Evolutionary conservation across 2,113 vertebrate genomes (phyloP), one percentile per base, ranked within the genome.

Genomic region (Gambusia affinis): DNA sequence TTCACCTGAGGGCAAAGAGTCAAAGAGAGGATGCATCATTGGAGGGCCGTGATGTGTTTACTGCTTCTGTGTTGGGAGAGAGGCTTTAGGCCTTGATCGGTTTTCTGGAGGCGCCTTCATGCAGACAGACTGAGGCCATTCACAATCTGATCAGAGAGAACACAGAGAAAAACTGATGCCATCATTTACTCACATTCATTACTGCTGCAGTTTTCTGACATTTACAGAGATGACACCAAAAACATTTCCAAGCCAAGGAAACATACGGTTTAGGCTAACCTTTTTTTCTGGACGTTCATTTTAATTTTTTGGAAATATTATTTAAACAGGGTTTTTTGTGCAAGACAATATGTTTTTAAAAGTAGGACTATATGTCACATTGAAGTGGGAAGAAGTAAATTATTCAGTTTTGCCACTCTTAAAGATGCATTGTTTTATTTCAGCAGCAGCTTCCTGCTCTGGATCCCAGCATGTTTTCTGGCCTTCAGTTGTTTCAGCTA

Each of bases 121-220:
- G 66, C 42, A 70, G 74, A 73, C 35, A 73, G 64, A 66, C 71
- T 83, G 42, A 73, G 70, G 72, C 79, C 74, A 62, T 42, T 35
- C 69, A 64, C 70, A 84, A 80, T 88, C 78, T 64, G 69, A 90
- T 76, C 57, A 72, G 61, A 71, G 68, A 42, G 57, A 76, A 24
- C 28, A 24, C 8, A 24, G 22, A 54, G 51, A 54, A n/a, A 54
- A 54, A 54, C 22, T 24, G 51, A 54, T 54, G 22, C 19, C 15
- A 24, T 54, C 22, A n/a, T 54, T 24, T 54, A 22, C 22, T 54
- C 51, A 54, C 22, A 24, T 17, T 54, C 19, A 24, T 24, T 24
- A 54, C 8, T 54, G 19, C 8, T 54, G 22, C 22, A 24, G 22
- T 54, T 8, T 54, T 54, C 22, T 54, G 51, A n/a, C 8, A 54